Percentiles rank a stretch among this genome's conserved stretches.
Evolutionary conservation across 2,888 invertebrate genomes (phyloP).

Genomic region (Bruchidius siliquastri): DNA sequence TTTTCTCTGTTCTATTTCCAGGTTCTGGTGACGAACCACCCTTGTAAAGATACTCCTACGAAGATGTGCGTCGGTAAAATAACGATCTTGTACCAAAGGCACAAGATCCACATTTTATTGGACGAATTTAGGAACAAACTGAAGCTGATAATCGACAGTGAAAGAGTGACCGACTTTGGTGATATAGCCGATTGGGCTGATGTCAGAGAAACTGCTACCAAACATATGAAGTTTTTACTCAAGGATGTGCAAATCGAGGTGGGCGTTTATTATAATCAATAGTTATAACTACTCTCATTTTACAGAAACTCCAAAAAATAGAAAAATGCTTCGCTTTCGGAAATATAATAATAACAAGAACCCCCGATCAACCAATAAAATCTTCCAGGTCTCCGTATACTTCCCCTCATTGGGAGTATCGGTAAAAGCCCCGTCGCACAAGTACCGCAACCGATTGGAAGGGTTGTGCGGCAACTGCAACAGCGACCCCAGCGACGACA

Average conservation of each 20-base stretch:
- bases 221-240: conserved; percentile 60
- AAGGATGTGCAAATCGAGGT: conserved; percentile 71
- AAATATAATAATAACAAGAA: too few relatives aligned
- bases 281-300: neutral
- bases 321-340: too few relatives aligned
- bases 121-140: conserved; percentile 33
- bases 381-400: conserved; percentile 43
- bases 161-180: conserved; percentile 36
- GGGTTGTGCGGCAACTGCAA: conserved; percentile 79
- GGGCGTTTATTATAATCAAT: conserved; percentile 19
- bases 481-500: conserved; percentile 54
- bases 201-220: conserved; percentile 54
- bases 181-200: conserved; percentile 58
- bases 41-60: conserved; percentile 56
- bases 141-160: conserved; percentile 51
- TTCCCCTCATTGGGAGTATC: conserved; percentile 49
- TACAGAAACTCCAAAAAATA: too few relatives aligned
- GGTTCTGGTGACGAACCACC: conserved; percentile 68
- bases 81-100: conserved; percentile 62
- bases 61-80: conserved; percentile 65
- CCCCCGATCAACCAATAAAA: neutral
- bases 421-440: conserved; percentile 66
- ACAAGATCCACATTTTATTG: conserved; percentile 47
- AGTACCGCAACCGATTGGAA: conserved; percentile 67
- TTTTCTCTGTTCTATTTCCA: conserved; percentile 36